These are phyloP conservation scores for Lacanobia oleracea DNA, from an alignment of 2,888 invertebrate genomes.

Conservation along the genomic window DNA sequence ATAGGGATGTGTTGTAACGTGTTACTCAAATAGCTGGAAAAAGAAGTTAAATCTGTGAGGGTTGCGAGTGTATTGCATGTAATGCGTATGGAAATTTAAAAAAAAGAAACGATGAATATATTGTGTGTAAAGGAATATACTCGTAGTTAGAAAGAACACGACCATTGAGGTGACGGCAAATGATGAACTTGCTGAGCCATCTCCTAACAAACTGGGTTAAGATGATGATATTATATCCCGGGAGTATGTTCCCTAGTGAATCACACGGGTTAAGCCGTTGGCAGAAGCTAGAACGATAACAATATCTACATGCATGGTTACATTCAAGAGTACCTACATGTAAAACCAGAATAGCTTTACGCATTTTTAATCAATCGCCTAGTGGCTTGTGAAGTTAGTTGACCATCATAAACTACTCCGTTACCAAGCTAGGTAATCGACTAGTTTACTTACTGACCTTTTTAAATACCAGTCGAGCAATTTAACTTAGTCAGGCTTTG, in stretches of 20 bases:
- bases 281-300: background rate
- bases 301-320: background rate
- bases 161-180: too few species aligned
- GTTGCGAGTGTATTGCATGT: too few species aligned
- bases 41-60: background rate
- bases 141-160: too few species aligned
- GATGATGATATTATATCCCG: background rate
- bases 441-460: constrained; percentile 34
- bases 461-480: constrained; percentile 38
- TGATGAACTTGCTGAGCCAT: too few species aligned
- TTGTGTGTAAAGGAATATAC: too few species aligned
- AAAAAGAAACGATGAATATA: background rate
- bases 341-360: background rate
- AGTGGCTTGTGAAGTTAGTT: background rate
- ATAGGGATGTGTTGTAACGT: too few species aligned
- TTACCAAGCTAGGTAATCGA: constrained; percentile 5
- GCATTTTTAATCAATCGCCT: background rate
- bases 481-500: constrained; percentile 15
- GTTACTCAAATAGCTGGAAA: too few species aligned
- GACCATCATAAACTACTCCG: background rate
- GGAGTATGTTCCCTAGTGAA: too few species aligned
- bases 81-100: too few species aligned
- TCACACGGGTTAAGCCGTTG: too few species aligned
- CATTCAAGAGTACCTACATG: background rate
- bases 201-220: too few species aligned